These are phyloP conservation scores for Biston stratarius DNA, from an alignment of 2,888 invertebrate genomes.

Conservation along the genomic window DNA sequence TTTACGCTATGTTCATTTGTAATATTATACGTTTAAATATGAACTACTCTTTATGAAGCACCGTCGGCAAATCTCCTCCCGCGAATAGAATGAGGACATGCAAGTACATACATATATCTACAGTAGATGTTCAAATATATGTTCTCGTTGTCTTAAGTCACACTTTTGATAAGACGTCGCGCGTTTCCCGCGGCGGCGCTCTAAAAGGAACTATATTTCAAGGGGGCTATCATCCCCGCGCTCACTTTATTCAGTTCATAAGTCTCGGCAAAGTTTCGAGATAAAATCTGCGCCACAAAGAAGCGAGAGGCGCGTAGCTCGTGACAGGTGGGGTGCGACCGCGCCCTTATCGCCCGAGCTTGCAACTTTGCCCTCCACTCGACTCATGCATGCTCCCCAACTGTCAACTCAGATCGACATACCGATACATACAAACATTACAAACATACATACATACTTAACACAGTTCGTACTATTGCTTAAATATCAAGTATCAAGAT, in stretches of 20 bases:
- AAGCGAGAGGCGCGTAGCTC: constrained; percentile 55
- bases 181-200: constrained; percentile 52
- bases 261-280: constrained; percentile 65
- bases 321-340: constrained; percentile 60
- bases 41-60: constrained; percentile 15
- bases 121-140: constrained; percentile 25
- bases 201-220: constrained; percentile 54
- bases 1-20: constrained; percentile 1
- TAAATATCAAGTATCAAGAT: constrained; percentile 13
- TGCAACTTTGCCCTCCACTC: constrained; percentile 55
- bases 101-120: constrained; percentile 21
- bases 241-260: constrained; percentile 65
- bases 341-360: constrained; percentile 57
- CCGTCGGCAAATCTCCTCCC: constrained; percentile 26
- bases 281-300: constrained; percentile 70
- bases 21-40: constrained; percentile 13
- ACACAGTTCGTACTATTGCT: constrained; percentile 9
- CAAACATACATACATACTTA: constrained; percentile 11
- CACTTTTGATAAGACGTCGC: constrained; percentile 49
- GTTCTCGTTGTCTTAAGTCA: constrained; percentile 49
- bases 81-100: constrained; percentile 28
- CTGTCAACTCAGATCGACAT: constrained; percentile 46
- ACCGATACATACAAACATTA: constrained; percentile 42
- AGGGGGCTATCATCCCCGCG: constrained; percentile 52
- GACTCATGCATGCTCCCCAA: constrained; percentile 47